Evolutionary conservation across 2,888 invertebrate species (phyloP).

Genomic region (Drosophila longiperda): DNA sequence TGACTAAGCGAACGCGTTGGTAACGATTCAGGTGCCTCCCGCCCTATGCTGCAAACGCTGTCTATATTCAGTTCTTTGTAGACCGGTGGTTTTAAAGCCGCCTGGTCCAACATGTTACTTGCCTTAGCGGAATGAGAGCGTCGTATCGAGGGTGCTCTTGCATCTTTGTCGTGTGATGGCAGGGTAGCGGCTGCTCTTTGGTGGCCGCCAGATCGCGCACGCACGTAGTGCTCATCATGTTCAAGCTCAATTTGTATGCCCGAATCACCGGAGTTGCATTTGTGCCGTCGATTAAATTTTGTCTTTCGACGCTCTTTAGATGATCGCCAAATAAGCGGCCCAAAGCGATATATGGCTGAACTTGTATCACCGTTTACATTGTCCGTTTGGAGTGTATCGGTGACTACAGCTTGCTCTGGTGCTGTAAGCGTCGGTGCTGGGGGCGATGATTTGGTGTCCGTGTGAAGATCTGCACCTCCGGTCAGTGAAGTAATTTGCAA

Average conservation of each 20-base stretch:
- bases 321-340: slow-evolving; percentile 89
- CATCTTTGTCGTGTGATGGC: background rate
- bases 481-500: slow-evolving; percentile 59
- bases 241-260: slow-evolving; percentile 89
- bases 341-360: slow-evolving; percentile 86
- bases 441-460: slow-evolving; percentile 38
- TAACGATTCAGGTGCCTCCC: slow-evolving; percentile 76
- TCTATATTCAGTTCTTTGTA: slow-evolving; percentile 76
- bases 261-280: slow-evolving; percentile 91
- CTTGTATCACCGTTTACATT: slow-evolving; percentile 43
- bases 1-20: slow-evolving; percentile 88
- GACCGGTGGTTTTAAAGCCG: slow-evolving; percentile 64
- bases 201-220: slow-evolving; percentile 28
- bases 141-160: slow-evolving; percentile 10
- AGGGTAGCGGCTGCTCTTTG: slow-evolving; percentile 1
- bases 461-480: slow-evolving; percentile 14
- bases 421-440: slow-evolving; percentile 44
- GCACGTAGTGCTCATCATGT: slow-evolving; percentile 84
- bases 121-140: slow-evolving; percentile 72
- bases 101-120: slow-evolving; percentile 65
- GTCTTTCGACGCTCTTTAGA: slow-evolving; percentile 90
- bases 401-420: slow-evolving; percentile 18
- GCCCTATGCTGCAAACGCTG: slow-evolving; percentile 57
- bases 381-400: background rate
- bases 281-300: slow-evolving; percentile 89